Conservation (phyloP, 1,140 invertebrate species). For the Zaprionus tsacasi region DNA sequence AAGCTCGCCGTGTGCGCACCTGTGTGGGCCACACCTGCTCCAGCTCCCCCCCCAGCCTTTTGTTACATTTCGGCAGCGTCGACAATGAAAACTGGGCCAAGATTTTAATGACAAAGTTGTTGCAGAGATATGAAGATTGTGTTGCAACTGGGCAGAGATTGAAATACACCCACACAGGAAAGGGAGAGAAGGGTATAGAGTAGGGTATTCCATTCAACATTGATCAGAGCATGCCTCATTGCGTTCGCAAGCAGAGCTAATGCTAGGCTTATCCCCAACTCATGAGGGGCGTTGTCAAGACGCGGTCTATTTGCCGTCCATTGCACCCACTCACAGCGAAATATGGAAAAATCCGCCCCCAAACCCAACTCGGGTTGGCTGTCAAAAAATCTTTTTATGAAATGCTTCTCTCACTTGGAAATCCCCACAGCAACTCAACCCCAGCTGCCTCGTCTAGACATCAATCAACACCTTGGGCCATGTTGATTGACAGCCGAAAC, state of each 20-base stretch:
- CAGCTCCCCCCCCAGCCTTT: slow-evolving; percentile 9
- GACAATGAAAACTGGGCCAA: slow-evolving; percentile 71
- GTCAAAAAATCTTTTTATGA: slow-evolving; percentile 43
- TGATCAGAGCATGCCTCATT: slow-evolving; percentile 56
- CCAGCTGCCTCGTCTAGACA: slow-evolving; percentile 59
- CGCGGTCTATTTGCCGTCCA: slow-evolving; percentile 35
- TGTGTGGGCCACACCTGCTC: slow-evolving; percentile 45
- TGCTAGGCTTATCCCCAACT: slow-evolving; percentile 40
- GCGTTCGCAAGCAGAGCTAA: slow-evolving; percentile 63
- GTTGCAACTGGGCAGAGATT: neutral
- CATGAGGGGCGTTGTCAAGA: slow-evolving; percentile 15
- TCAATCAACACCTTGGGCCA: slow-evolving; percentile 77
- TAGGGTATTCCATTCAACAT: slow-evolving; percentile 26
- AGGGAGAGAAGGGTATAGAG: too few relatives aligned
- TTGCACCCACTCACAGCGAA: slow-evolving; percentile 39
- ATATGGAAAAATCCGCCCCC: slow-evolving; percentile 15
- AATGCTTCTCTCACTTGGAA: slow-evolving; percentile 24
- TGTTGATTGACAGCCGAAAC: slow-evolving; percentile 73
- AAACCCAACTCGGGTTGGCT: slow-evolving; percentile 15
- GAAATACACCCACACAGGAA: neutral
- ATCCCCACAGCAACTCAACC: neutral
- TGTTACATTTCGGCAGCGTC: slow-evolving; percentile 1
- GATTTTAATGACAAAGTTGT: slow-evolving; percentile 60
- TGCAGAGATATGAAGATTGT: slow-evolving; percentile 13
- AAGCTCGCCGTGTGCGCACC: slow-evolving; percentile 31